Percentiles rank a stretch among this genome's conserved stretches.
phyloP scores from a whole-genome alignment of 2,113 vertebrate genomes.

The Catharus bicknelli region DNA sequence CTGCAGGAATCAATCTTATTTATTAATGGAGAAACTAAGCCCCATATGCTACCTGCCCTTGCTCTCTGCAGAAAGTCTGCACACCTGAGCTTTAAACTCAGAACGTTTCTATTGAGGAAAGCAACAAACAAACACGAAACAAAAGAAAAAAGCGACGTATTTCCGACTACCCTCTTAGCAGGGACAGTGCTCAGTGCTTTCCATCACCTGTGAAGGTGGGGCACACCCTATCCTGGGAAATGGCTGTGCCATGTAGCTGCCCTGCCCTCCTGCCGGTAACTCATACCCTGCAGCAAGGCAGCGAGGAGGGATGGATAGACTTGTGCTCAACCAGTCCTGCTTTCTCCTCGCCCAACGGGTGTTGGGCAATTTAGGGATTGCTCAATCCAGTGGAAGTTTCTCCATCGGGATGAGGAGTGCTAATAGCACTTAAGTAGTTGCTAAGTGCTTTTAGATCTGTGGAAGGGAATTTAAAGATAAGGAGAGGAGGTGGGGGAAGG shows the following conservation, averaged over 20 bases:
- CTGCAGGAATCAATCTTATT: not conserved
- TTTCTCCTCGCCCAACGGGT: not conserved
- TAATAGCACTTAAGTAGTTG: not conserved
- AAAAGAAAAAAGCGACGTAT: not conserved
- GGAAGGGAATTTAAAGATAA: not conserved
- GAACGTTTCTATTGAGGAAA: not conserved
- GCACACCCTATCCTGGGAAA: slow-evolving; percentile 3
- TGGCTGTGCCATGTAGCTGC: accelerated
- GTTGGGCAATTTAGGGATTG: not conserved
- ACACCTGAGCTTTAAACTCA: not conserved
- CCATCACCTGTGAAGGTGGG: not conserved
- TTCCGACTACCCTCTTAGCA: not conserved
- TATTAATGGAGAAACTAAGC: not conserved
- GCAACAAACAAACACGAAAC: not conserved
- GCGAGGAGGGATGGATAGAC: not conserved
- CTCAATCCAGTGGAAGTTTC: not conserved
- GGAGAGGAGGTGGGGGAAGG: not conserved
- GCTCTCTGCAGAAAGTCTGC: not conserved
- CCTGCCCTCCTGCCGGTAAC: not conserved
- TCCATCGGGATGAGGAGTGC: not conserved
- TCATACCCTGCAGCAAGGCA: slow-evolving; percentile 16
- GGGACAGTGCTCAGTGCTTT: not conserved
- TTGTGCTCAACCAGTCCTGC: slow-evolving; percentile 23
- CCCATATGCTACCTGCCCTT: not conserved
- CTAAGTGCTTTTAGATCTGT: not conserved